Percentiles rank a stretch among this genome's conserved stretches.
phyloP scores from a whole-genome alignment of 2,888 invertebrate species.

The Drosophila rubida region DNA sequence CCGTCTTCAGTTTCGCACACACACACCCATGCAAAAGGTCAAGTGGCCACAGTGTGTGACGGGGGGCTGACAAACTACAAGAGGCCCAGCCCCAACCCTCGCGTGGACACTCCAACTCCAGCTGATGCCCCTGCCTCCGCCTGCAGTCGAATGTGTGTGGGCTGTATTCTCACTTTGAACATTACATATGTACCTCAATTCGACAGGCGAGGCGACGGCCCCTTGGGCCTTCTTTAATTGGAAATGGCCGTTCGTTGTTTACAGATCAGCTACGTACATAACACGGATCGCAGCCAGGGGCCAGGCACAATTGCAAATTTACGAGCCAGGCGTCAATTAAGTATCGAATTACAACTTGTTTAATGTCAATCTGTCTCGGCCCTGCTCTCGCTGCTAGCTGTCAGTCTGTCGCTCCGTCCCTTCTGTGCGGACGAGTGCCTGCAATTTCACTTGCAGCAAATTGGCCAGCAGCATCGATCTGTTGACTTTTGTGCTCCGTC shows the following conservation, averaged over 20 bases:
- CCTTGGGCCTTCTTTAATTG: conserved; percentile 80
- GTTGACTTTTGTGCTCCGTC: conserved; percentile 30
- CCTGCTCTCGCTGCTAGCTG: conserved; percentile 40
- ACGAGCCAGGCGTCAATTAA: conserved; percentile 85
- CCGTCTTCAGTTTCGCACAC: conserved; percentile 57
- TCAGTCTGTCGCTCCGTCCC: conserved; percentile 20
- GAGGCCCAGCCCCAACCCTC: not conserved
- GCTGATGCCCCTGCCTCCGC: not conserved
- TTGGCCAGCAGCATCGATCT: conserved; percentile 71
- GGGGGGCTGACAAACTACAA: conserved; percentile 2
- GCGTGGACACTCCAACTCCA: not conserved
- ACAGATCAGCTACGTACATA: no score
- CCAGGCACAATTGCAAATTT: conserved; percentile 84
- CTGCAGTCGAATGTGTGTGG: conserved; percentile 68
- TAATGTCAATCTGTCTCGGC: conserved; percentile 82
- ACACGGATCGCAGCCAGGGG: no score
- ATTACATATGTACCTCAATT: conserved; percentile 78
- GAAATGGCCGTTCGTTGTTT: conserved; percentile 60
- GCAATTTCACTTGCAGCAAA: conserved; percentile 71
- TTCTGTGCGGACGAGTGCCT: conserved; percentile 10
- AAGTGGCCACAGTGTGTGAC: conserved; percentile 26
- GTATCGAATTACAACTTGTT: conserved; percentile 85
- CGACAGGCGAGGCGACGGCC: conserved; percentile 73
- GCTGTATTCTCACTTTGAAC: conserved; percentile 71
- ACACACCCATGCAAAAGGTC: conserved; percentile 68